Evolutionary conservation across 2,113 vertebrate species (phyloP), one percentile per base, ranked within the genome.

Genomic region (Vireo altiloquus): DNA sequence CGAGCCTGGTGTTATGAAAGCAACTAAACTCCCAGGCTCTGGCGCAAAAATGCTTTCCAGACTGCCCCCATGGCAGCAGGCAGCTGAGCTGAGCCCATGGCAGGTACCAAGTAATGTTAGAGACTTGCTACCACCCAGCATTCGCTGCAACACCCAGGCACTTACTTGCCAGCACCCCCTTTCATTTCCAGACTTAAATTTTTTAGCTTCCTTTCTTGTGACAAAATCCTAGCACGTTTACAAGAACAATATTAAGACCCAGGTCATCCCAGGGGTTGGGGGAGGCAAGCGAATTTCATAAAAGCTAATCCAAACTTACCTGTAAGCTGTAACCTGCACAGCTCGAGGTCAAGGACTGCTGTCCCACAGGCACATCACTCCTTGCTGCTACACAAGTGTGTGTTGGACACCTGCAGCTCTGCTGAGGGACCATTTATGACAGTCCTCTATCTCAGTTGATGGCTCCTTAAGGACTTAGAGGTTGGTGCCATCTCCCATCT

Each of bases 321-420:
- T 15, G 15, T 46, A 52, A 70, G 28, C 33, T 76, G 49, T 18
- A 40, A 68, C 37, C 70, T 65, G 59, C 49, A 46, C 31, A 87
- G 61, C 47, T 54, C 4, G 2, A 71, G 37, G 47, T 33, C 76
- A 79, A 19, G 4, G 5, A 35, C 72, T 78, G 78, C 69, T 78
- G 84, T 53, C 24, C 27, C 65, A 75, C 46, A 42, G 40, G 53
- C 19, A 72, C 39, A 69, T 13, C 16, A 28, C 39, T 81, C 42
- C 24, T 80, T 31, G n/a, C 44, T 87, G 1, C 1, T 44, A 31
- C 15, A 7, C n/a, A 4, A 3, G 13, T 10, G 37, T 2, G 15
- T 25, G 24, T 50, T 61, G 47, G 49, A 71, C 40, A 85, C 27
- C 74, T 52, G 4, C 75, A 85, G 65, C 23, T 42, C 65, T 91